Evolutionary conservation across 1,140 invertebrate genomes (phyloP).

Genomic region (Zaprionus taronus): DNA sequence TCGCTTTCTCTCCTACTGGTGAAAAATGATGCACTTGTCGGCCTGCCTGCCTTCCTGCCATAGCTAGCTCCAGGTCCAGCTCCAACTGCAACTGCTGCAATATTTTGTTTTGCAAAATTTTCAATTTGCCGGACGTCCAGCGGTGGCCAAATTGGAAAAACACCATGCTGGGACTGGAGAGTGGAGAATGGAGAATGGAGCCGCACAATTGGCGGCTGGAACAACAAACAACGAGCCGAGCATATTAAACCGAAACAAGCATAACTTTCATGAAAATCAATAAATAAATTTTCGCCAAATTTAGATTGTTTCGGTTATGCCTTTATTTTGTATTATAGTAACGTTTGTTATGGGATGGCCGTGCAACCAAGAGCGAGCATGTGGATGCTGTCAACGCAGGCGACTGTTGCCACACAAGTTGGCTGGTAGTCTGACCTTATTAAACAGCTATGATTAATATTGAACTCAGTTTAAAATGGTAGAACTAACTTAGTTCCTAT

Average conservation of each 20-base stretch:
- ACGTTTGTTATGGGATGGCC: slow-evolving; percentile 69
- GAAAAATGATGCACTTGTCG: slow-evolving; percentile 79
- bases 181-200: slow-evolving; percentile 7
- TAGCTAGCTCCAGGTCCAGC: not conserved
- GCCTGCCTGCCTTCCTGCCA: not conserved
- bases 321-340: slow-evolving; percentile 83
- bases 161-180: slow-evolving; percentile 40
- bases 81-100: slow-evolving; percentile 42
- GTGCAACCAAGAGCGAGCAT: slow-evolving; percentile 16
- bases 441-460: not conserved
- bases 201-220: slow-evolving; percentile 27
- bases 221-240: slow-evolving; percentile 4
- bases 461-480: not conserved
- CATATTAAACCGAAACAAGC: slow-evolving; percentile 40
- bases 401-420: slow-evolving; percentile 31
- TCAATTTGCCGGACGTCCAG: slow-evolving; percentile 77
- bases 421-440: not conserved
- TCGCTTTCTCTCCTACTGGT: slow-evolving; percentile 30
- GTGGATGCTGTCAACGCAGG: slow-evolving; percentile 8
- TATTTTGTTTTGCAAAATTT: slow-evolving; percentile 80
- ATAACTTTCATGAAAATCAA: slow-evolving; percentile 81
- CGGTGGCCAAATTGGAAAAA: slow-evolving; percentile 78
- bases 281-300: slow-evolving; percentile 81
- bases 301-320: slow-evolving; percentile 81
- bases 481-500: not conserved